phyloP scores from a whole-genome alignment of 2,888 invertebrate species.

The Oscheius sp. region DNA sequence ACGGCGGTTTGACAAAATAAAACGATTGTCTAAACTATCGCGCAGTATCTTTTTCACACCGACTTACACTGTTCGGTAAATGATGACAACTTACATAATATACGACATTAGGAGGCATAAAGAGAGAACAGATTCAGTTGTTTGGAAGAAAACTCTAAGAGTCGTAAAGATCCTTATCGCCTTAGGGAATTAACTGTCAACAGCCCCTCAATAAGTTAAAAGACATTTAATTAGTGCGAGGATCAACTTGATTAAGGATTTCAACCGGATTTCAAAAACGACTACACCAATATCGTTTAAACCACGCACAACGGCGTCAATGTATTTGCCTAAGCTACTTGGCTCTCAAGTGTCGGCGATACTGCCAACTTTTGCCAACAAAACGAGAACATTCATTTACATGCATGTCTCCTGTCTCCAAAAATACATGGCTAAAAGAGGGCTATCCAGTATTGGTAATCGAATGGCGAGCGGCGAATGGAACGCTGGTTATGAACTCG shows the following conservation, averaged over 20 bases:
- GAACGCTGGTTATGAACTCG: slow-evolving; percentile 28
- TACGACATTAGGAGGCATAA: slow-evolving; percentile 25
- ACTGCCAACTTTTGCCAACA: slow-evolving; percentile 23
- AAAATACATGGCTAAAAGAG: background rate
- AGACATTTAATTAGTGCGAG: background rate
- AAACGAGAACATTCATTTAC: slow-evolving; percentile 10
- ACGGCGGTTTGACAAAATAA: no score
- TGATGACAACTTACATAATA: slow-evolving; percentile 20
- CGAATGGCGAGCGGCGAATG: slow-evolving; percentile 11
- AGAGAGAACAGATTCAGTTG: background rate
- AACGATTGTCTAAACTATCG: no score
- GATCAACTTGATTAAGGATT: no score
- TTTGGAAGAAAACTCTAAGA: slow-evolving; percentile 3
- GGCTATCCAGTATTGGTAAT: slow-evolving; percentile 7
- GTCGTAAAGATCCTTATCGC: slow-evolving; percentile 29
- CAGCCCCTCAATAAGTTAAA: no score
- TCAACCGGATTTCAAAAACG: background rate
- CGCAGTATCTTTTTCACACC: no score
- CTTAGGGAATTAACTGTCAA: no score
- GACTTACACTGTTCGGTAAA: no score
- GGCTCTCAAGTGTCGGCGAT: slow-evolving; percentile 30
- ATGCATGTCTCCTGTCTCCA: slow-evolving; percentile 2
- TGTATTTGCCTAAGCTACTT: slow-evolving; percentile 32
- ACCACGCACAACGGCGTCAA: slow-evolving; percentile 21
- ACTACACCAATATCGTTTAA: slow-evolving; percentile 17